phyloP scores from a whole-genome alignment of 2,113 vertebrate species.

The Hippocampus abdominalis region DNA sequence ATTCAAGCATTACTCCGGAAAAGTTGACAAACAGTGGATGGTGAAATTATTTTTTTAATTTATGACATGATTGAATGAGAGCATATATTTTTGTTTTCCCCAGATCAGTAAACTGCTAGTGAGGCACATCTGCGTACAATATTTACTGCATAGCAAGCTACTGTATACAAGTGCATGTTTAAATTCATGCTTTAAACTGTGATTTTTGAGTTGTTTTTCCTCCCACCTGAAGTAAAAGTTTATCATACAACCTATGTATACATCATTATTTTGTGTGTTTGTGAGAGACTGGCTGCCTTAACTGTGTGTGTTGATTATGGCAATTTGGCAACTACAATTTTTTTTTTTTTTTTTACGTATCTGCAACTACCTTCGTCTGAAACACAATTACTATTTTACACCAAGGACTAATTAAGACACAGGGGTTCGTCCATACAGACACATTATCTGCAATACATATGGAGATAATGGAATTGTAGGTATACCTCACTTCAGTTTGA shows the following conservation, averaged over 20 bases:
- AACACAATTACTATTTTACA: too few species aligned
- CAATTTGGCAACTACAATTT: too few species aligned
- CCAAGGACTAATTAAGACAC: too few species aligned
- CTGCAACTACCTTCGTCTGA: too few species aligned
- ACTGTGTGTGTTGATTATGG: too few species aligned
- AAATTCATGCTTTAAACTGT: constrained; percentile 38
- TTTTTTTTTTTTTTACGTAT: too few species aligned
- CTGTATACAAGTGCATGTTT: constrained; percentile 54
- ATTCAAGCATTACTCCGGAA: background rate
- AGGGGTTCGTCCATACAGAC: too few species aligned
- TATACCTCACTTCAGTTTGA: too few species aligned
- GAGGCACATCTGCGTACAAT: constrained; percentile 9
- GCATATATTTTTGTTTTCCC: constrained; percentile 9
- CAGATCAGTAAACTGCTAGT: background rate
- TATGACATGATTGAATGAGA: constrained; percentile 40
- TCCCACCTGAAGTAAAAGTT: constrained; percentile 11
- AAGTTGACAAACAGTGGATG: background rate
- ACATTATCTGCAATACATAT: too few species aligned
- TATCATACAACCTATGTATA: background rate
- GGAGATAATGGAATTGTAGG: too few species aligned
- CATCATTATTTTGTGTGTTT: background rate
- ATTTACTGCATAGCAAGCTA: constrained; percentile 41
- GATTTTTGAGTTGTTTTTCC: constrained; percentile 5
- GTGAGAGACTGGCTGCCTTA: background rate
- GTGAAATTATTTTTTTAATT: constrained; percentile 16